phyloP scores from a whole-genome alignment of 2,888 invertebrate species.

The Bimastos eiseni region DNA sequence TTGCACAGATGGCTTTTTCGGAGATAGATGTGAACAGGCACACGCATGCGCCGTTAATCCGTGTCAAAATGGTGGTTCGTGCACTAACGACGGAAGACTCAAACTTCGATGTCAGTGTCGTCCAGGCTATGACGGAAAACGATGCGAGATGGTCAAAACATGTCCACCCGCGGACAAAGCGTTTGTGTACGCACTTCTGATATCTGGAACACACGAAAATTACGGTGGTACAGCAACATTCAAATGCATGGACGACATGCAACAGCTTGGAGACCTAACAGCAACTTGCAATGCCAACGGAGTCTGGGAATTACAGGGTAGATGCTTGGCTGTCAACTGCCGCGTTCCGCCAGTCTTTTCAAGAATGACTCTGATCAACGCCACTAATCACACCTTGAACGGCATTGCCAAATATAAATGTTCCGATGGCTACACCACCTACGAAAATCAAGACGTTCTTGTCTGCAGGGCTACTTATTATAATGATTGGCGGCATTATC shows the following conservation, averaged over 20 bases:
- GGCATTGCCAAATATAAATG: not conserved
- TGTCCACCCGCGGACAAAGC: not conserved
- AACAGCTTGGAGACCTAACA: not conserved
- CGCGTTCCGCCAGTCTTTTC: not conserved
- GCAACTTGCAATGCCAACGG: not conserved
- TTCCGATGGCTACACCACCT: not conserved
- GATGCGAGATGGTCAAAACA: not conserved
- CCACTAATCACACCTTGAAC: not conserved
- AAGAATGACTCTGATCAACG: not conserved
- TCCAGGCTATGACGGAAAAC: not conserved
- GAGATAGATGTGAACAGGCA: not conserved
- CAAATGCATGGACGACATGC: not conserved
- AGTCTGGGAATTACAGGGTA: not conserved
- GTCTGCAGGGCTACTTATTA: not conserved
- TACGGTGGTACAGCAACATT: not conserved
- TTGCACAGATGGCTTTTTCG: not conserved
- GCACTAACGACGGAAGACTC: not conserved
- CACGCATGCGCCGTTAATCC: not conserved
- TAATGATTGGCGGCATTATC: not conserved
- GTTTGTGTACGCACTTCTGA: not conserved
- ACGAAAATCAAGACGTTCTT: not conserved
- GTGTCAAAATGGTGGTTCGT: not conserved
- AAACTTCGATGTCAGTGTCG: not conserved
- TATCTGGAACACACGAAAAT: not conserved
- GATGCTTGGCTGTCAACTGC: not conserved